These are phyloP conservation scores for Numenius phaeopus DNA, from an alignment of 2,797 vertebrate species.

Conservation along the genomic window DNA sequence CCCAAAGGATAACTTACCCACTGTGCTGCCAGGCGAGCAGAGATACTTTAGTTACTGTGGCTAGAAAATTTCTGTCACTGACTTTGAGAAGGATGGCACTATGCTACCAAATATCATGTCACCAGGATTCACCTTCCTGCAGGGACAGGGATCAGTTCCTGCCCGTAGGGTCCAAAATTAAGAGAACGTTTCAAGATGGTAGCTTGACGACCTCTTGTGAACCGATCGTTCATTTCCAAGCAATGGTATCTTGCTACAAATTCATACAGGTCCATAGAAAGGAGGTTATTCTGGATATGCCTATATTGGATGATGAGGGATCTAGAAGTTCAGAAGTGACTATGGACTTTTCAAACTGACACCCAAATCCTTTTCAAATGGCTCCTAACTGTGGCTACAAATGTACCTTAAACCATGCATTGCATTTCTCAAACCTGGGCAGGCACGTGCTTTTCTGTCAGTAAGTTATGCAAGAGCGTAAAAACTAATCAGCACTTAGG, in stretches of 20 bases:
- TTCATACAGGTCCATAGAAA: neutral
- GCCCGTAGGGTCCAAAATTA: neutral
- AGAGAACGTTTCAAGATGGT: neutral
- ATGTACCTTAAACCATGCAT: fast-evolving
- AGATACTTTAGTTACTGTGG: neutral
- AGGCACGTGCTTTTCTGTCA: neutral
- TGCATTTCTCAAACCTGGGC: neutral
- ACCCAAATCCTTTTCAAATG: neutral
- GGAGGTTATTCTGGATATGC: neutral
- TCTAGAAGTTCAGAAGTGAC: neutral
- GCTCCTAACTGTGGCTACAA: neutral
- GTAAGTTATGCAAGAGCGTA: neutral
- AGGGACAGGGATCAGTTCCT: neutral
- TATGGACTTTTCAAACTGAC: neutral
- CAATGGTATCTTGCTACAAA: neutral
- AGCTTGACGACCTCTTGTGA: neutral
- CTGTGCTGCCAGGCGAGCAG: neutral
- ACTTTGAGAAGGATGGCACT: neutral
- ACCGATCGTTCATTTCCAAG: neutral
- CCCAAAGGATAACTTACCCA: neutral
- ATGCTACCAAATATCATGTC: fast-evolving
- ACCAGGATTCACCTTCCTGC: neutral
- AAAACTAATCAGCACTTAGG: conserved; percentile 31
- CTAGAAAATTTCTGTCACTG: neutral
- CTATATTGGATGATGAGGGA: neutral